Base-by-base conservation (phyloP, 2,113 vertebrate genomes). In the Trematocara variabile region DNA sequence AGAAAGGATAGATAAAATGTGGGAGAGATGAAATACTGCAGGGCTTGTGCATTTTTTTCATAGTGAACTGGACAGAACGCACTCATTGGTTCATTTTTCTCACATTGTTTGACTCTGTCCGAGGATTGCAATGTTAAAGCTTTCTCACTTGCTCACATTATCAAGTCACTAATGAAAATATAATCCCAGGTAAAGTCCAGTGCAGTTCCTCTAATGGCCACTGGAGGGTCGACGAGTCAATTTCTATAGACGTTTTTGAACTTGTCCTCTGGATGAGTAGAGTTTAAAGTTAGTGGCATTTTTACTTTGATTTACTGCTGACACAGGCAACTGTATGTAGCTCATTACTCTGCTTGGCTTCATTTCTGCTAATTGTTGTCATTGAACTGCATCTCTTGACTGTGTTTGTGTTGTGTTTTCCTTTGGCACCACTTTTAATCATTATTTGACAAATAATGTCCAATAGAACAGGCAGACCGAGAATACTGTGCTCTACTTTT, bases 161-260 rank as follows among this genome's bases (percentile, higher is more conserved):
- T 20, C 63, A 5, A 22, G 10, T 30, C 55, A 41, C 80, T 78
- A 80, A 85, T 90, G 60, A 75, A 87, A 91, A 48, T 30, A 48
- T 73, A 16, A 52, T 84, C 86, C 30, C 81, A 82, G 77, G 80
- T 78, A 82, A 80, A 70, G 14, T 88, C 68, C 25, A 77, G 85
- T 33, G 60, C 75, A 81, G 86, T 90, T 75, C 5, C 14, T 75
- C 44, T 75, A 1, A 50, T 33, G 25, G 70, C 16, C 70, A 33
- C 70, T 33, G 25, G 70, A n/a, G 9, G 25, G 9, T 48, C 14
- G 5, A 30, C 8, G 4, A 48, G 44, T 75, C 44, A 50, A 8
- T 75, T 18, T 75, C 22, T 18, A 75, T 75, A 50, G 44, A 75
- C 44, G 8, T 48, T 46, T 18, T 25, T 25, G 9, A 48, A 75